Conservation (phyloP, 2,113 vertebrate species). For the Chitala chitala region DNA sequence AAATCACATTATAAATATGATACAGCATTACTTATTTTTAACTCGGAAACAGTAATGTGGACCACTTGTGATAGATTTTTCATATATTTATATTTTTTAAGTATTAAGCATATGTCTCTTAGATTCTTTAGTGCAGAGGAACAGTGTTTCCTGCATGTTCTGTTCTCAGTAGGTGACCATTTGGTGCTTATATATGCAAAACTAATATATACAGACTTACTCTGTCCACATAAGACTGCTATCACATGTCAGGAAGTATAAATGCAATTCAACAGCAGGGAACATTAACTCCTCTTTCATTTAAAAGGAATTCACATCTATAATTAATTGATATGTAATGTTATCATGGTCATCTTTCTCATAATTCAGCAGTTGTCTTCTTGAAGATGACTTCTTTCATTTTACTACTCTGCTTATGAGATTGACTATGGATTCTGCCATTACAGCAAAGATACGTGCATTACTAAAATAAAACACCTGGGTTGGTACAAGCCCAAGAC, state of each 20-base stretch:
- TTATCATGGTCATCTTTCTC: too few relatives aligned
- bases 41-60: not conserved
- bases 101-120: too few relatives aligned
- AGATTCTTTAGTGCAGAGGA: not conserved
- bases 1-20: too few relatives aligned
- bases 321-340: too few relatives aligned
- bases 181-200: not conserved
- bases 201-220: not conserved
- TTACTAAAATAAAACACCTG: slow-evolving; percentile 39
- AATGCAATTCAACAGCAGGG: not conserved
- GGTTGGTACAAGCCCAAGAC: slow-evolving; percentile 43
- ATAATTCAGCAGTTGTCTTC: not conserved
- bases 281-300: too few relatives aligned
- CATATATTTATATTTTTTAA: too few relatives aligned
- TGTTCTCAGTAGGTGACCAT: not conserved
- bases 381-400: not conserved
- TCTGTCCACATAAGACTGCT: not conserved
- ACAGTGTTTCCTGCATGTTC: not conserved
- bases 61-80: too few relatives aligned
- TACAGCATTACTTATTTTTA: not conserved
- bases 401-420: not conserved
- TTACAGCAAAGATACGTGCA: slow-evolving; percentile 30
- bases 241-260: not conserved
- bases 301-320: too few relatives aligned
- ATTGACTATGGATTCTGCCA: slow-evolving; percentile 31